Conservation (phyloP, 2,888 invertebrate genomes). For the Luperina testacea region DNA sequence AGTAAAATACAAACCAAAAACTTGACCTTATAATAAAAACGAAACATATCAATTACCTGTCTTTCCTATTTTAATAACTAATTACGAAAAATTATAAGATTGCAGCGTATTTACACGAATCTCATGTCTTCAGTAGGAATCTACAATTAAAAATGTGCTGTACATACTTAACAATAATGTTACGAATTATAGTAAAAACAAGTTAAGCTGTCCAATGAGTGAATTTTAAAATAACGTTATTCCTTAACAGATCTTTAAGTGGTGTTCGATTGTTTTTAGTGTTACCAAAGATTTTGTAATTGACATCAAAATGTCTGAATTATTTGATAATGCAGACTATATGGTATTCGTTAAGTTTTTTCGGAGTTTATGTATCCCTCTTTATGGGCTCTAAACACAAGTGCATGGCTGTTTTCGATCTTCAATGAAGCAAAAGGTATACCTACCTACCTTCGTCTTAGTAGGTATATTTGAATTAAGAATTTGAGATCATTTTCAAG, state of each 20-base stretch:
- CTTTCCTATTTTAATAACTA: conserved; percentile 47
- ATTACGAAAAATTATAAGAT: conserved; percentile 40
- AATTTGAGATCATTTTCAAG: background rate
- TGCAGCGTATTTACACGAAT: conserved; percentile 49
- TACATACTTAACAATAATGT: conserved; percentile 26
- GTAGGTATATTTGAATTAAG: background rate
- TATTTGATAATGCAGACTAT: background rate
- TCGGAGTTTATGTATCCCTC: conserved; percentile 7
- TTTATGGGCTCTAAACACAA: background rate
- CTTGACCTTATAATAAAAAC: conserved; percentile 29
- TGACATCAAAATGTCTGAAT: conserved; percentile 7
- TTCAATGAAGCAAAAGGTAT: background rate
- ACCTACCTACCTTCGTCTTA: background rate
- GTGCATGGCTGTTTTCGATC: background rate
- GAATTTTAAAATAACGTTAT: conserved; percentile 39
- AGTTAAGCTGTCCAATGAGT: conserved; percentile 42
- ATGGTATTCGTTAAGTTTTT: conserved; percentile 22
- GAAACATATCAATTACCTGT: conserved; percentile 58
- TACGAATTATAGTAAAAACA: conserved; percentile 20
- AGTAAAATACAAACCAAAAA: conserved; percentile 19
- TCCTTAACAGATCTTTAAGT: conserved; percentile 4
- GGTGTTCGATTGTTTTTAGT: conserved; percentile 13
- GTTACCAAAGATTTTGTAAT: conserved; percentile 25
- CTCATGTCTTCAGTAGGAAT: conserved; percentile 34
- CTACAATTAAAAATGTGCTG: conserved; percentile 28